phyloP scores from a whole-genome alignment of 2,888 invertebrate species.

The Lasioglossum oenotherae region DNA sequence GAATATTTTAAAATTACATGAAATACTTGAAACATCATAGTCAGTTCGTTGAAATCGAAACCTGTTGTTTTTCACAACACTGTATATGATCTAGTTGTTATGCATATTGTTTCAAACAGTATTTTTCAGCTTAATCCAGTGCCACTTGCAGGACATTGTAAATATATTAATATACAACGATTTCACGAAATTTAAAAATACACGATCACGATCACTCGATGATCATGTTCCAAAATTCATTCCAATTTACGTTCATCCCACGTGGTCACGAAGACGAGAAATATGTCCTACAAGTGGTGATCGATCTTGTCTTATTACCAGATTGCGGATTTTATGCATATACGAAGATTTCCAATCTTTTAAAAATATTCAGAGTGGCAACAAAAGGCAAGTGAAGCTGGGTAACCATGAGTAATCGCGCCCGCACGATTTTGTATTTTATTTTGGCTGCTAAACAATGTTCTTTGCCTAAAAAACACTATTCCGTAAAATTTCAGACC shows the following conservation, averaged over 20 bases:
- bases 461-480: too few relatives aligned
- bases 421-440: neutral
- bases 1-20: neutral
- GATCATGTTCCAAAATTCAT: too few relatives aligned
- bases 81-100: conserved; percentile 36
- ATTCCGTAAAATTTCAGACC: too few relatives aligned
- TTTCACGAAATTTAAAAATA: neutral
- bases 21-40: neutral
- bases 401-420: neutral
- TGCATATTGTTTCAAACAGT: conserved; percentile 32
- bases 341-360: neutral
- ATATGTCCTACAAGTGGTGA: conserved; percentile 18
- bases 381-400: neutral
- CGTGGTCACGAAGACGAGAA: neutral
- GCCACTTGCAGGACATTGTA: conserved; percentile 28
- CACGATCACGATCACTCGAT: too few relatives aligned
- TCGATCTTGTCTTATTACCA: conserved; percentile 3
- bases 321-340: neutral
- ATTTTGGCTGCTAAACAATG: too few relatives aligned
- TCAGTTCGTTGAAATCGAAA: neutral
- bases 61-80: conserved; percentile 42
- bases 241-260: too few relatives aligned
- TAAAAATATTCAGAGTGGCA: neutral
- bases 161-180: neutral
- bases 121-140: conserved; percentile 39